Evolutionary conservation across 2,797 vertebrate genomes (phyloP).

Genomic region (Cacajao melanocephalus): DNA sequence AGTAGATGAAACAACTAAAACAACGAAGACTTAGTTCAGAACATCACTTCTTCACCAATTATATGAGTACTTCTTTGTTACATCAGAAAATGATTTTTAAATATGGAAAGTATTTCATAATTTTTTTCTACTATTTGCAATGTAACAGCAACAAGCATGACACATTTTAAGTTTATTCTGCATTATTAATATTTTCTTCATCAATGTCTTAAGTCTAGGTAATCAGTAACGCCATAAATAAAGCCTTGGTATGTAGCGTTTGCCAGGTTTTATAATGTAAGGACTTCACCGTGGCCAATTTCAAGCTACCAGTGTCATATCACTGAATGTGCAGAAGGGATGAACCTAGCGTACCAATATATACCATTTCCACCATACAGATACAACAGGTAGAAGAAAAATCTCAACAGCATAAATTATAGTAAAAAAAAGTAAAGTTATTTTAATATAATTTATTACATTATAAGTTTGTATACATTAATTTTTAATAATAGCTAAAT

Average conservation of each 20-base stretch:
- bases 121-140: background rate
- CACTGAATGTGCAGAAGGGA: background rate
- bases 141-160: background rate
- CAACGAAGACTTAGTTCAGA: background rate
- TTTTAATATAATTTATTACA: conserved; percentile 4
- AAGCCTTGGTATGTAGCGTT: background rate
- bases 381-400: background rate
- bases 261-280: background rate
- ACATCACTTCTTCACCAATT: background rate
- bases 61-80: background rate
- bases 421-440: background rate
- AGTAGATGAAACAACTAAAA: background rate
- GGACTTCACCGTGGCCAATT: background rate
- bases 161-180: background rate
- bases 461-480: background rate
- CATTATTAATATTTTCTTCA: background rate
- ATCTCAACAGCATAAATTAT: background rate
- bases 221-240: background rate
- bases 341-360: background rate
- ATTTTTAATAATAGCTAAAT: background rate
- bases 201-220: background rate
- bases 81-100: background rate
- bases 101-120: background rate
- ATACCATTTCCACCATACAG: too few relatives aligned
- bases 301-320: background rate